Conservation (phyloP, 92 coral and sea anemone genomes). For the Umimayanthus chanpuru region DNA sequence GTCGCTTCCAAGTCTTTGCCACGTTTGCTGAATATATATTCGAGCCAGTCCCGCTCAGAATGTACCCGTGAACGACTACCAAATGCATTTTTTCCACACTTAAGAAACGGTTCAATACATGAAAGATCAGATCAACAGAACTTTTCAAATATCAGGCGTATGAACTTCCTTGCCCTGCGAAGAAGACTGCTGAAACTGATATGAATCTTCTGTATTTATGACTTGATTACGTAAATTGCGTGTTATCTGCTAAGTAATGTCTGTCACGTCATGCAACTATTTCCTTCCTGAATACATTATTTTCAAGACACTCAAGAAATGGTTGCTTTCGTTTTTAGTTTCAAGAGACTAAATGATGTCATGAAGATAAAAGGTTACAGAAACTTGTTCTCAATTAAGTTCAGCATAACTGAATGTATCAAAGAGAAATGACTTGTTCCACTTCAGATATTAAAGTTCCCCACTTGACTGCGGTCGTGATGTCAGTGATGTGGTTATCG, state of each 20-base stretch:
- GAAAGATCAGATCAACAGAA: not conserved
- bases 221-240: not conserved
- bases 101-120: too few relatives aligned
- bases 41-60: constrained; percentile 83
- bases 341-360: too few relatives aligned
- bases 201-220: too few relatives aligned
- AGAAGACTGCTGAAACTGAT: not conserved
- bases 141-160: not conserved
- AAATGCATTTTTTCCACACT: constrained; percentile 66
- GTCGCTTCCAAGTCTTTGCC: constrained; percentile 81
- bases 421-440: too few relatives aligned
- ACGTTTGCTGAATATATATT: constrained; percentile 83
- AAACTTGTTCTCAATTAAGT: too few relatives aligned
- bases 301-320: too few relatives aligned
- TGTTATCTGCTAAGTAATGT: not conserved
- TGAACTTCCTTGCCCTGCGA: not conserved
- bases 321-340: too few relatives aligned
- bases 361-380: too few relatives aligned
- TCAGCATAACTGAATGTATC: too few relatives aligned
- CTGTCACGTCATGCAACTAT: not conserved
- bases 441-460: too few relatives aligned
- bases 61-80: constrained; percentile 79
- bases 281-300: not conserved
- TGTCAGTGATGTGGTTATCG: too few relatives aligned
- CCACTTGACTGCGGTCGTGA: too few relatives aligned